Evolutionary conservation across 2,113 vertebrate species (phyloP).

Genomic region (Agelaius tricolor): DNA sequence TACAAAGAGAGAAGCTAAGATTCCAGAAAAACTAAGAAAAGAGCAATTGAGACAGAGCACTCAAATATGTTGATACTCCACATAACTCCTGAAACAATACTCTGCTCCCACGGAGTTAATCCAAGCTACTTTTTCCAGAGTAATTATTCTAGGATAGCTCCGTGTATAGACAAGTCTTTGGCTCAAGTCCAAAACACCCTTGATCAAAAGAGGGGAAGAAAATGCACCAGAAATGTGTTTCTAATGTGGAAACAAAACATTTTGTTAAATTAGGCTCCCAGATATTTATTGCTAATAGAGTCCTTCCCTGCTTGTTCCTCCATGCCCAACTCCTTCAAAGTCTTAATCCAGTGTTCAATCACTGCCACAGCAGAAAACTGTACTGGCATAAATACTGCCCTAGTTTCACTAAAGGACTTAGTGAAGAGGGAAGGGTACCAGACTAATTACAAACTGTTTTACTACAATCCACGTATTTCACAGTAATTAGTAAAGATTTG

Average conservation of each 20-base stretch:
- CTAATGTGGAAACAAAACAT: constrained; percentile 13
- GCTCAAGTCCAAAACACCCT: not conserved
- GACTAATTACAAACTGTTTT: not conserved
- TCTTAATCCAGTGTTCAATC: constrained; percentile 1
- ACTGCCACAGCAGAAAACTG: not conserved
- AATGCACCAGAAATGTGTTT: not conserved
- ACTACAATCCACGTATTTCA: not conserved
- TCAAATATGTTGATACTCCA: not conserved
- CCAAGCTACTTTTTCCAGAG: constrained; percentile 22
- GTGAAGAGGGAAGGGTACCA: not conserved
- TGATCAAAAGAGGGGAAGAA: not conserved
- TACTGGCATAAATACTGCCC: not conserved
- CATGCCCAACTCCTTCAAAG: constrained; percentile 1
- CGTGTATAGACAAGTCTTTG: not conserved
- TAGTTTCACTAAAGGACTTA: not conserved
- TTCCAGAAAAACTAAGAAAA: not conserved
- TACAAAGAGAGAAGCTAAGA: not conserved
- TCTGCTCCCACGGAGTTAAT: constrained; percentile 4
- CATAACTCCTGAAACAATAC: constrained; percentile 13
- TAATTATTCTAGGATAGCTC: constrained; percentile 30
- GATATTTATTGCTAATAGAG: not conserved
- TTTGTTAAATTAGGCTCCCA: not conserved
- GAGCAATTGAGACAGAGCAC: not conserved
- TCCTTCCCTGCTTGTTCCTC: constrained; percentile 2
- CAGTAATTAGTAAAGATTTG: constrained; percentile 19